Base-by-base conservation (phyloP, 2,797 vertebrate genomes). In the Sorex maritimensis region DNA sequence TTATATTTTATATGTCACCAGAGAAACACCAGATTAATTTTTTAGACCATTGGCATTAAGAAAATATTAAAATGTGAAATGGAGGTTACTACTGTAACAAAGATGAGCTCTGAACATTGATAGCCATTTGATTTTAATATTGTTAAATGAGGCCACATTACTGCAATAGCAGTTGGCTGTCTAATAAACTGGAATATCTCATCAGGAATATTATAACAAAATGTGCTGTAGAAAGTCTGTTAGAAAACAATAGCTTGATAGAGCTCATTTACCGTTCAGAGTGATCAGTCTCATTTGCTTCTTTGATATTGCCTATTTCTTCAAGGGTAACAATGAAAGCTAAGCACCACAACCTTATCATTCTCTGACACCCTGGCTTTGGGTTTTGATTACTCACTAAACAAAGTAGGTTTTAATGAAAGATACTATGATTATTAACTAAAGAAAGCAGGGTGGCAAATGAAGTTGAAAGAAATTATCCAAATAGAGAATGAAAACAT, bases 101-200 rank as follows among this genome's bases (percentile, higher is more conserved):
- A 92, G 69, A 72, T 2, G 41, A 88, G 4, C 63, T 86, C 67
- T 74, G 87, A 92, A 88, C 68, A 90, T 15, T 90, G 80, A 88
- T 69, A 94, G 75, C 10, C 92, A 89, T 93, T 95, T 94, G 52
- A 67, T 52, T 81, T 95, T 96, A 95, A 95, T 92, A 93, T 83
- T 91, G 89, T 87, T 94, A 88, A 97, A 95, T 90, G 85, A 94
- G 44, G n/a, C 88, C 65, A 75, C 68, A 93, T 94, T 94, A 85
- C 41, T 67, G 44, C 63, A 92, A 1, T 91, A 94, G 92, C 74
- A 95, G 67, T 91, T 94, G 88, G 28, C 94, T 94, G 75, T 96
- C 93, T 96, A 96, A 94, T 91, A 96, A 94, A 68, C 91, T 93
- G n/a, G 79, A 75, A 81, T 95, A 94, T 94, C 95, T 96, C 86